Evolutionary conservation across 1,140 invertebrate species (phyloP).

Genomic region (Drosophila chauvacae): DNA sequence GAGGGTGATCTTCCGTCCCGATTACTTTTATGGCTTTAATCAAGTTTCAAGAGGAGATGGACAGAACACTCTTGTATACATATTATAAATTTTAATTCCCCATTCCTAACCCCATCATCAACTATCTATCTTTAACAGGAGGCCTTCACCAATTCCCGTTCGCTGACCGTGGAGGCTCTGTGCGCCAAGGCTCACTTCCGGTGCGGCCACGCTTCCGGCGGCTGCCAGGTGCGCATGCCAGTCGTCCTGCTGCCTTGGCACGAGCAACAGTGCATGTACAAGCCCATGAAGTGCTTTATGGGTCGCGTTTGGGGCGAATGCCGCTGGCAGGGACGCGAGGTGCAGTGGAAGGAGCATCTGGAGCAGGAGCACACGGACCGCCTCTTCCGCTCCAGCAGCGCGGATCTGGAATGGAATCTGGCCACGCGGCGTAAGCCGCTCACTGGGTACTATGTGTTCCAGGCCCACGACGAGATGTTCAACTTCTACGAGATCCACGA

Average conservation of each 20-base stretch:
- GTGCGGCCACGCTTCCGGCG: conserved; percentile 70
- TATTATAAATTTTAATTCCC: neutral
- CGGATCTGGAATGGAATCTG: conserved; percentile 77
- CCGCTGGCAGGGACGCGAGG: conserved; percentile 75
- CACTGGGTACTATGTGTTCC: conserved; percentile 80
- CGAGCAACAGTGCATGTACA: conserved; percentile 82
- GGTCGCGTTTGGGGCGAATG: conserved; percentile 83
- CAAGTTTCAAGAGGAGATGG: neutral
- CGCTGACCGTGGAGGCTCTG: conserved; percentile 79
- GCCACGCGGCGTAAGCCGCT: conserved; percentile 62
- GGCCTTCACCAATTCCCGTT: conserved; percentile 72
- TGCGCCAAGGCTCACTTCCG: conserved; percentile 81
- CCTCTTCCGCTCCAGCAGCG: conserved; percentile 50
- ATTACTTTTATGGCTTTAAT: conserved; percentile 24
- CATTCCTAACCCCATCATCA: neutral
- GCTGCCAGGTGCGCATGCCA: conserved; percentile 75
- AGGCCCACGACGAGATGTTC: conserved; percentile 79
- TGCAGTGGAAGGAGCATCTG: conserved; percentile 81
- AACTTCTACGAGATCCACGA: conserved; percentile 83
- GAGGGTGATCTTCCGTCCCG: conserved; percentile 7
- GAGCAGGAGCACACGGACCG: conserved; percentile 68
- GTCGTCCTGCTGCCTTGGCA: conserved; percentile 78
- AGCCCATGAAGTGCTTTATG: conserved; percentile 83
- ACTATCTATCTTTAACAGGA: conserved; percentile 39
- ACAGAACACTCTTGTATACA: neutral